A percentile compares a stretch with the other conserved stretches of the same genome.
Conservation (phyloP, 2,888 invertebrate species). For the Carpatolechia fugitivella region DNA sequence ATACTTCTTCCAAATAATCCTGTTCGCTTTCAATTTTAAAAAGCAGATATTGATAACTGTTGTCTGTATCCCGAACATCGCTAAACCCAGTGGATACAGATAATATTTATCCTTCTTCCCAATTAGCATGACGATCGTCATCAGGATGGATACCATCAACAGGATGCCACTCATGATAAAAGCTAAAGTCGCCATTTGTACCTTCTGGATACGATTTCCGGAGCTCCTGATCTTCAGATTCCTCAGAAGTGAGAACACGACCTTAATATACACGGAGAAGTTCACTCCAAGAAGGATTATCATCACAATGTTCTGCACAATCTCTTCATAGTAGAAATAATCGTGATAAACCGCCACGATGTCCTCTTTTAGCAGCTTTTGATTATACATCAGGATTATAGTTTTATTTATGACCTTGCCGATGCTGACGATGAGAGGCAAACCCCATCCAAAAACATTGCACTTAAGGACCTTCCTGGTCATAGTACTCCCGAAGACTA, state of each 20-base stretch:
- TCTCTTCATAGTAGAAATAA: not conserved
- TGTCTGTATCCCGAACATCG: not conserved
- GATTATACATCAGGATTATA: not conserved
- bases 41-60: not conserved
- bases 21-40: not conserved
- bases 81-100: not conserved
- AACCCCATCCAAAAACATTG: not conserved
- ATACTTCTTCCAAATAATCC: not conserved
- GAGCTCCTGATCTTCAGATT: not conserved
- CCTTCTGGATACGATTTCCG: not conserved
- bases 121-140: not conserved
- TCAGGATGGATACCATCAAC: not conserved
- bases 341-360: not conserved
- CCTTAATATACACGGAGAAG: not conserved
- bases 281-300: not conserved
- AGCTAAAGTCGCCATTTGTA: not conserved
- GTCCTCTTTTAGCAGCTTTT: not conserved
- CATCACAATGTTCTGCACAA: not conserved
- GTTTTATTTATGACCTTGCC: not conserved
- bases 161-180: not conserved
- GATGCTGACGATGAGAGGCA: not conserved
- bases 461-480: not conserved
- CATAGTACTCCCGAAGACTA: not conserved
- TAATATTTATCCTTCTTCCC: not conserved
- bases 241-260: not conserved